Evolutionary conservation across 1,140 invertebrate species (phyloP), one percentile per base, ranked within the genome.

Genomic region (Nomia melanderi): DNA sequence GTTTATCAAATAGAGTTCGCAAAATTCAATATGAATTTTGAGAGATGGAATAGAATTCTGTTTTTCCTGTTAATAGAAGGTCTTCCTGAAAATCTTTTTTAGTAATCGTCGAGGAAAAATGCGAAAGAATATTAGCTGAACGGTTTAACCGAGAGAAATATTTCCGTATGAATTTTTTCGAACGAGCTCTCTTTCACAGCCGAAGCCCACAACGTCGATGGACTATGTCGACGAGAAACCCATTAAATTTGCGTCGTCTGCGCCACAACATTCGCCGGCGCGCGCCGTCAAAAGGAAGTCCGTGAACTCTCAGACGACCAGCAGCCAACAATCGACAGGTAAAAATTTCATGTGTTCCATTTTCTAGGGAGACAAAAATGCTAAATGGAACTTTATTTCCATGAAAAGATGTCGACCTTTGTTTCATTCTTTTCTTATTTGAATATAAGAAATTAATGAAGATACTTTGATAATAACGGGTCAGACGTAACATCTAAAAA

Each of bases 181-280:
- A n/a, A n/a, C n/a, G n/a, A n/a, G n/a, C n/a, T 31, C 33, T 47
- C 25, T 29, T 71, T 72, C n/a, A n/a, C 9, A 82, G 81, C 0
- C 25, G 11, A 81, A 74, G 53, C 33, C 73, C 2, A 53, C 72
- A 12, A 59, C 70, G 4, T 63, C 83, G 11, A 62, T 87, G 41
- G 69, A 82, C 57, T 87, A 86, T 25, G 66, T 83, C 14, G 62
- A 87, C 31, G 86, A 86, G 47, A 88, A 69, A 53, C 36, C 20
- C 0, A 65, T 33, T 17, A 87, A 80, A 33, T 60, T 33, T 57
- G 17, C 63, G 12, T 54, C 73, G 4, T 66, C 82, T 1, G 54
- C 75, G 29, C 41, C 78, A 0, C 56, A 67, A 44, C 69, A 70
- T 56, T 60, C 73, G 4, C 77, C 86, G 4, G 77, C 76, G 5